Base-by-base conservation (phyloP, 2,113 vertebrate species). In the Oostethus manadensis region DNA sequence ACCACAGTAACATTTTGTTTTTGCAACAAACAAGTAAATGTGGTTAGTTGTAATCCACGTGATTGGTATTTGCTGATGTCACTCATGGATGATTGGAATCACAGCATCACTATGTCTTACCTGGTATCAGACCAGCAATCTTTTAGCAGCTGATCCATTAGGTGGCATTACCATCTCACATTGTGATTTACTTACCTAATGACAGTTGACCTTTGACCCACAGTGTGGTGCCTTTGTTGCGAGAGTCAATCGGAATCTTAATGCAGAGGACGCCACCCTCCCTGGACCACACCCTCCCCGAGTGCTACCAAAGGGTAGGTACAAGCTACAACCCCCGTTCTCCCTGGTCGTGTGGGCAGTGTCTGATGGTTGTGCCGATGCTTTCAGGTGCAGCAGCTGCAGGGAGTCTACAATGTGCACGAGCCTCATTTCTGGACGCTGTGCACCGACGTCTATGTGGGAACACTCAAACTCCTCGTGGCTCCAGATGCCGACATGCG, bases 401-500 rank as follows among this genome's bases (percentile, higher is more conserved):
- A 97, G 88, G 97, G 97, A 29, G 96, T 99, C 18, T 99, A 98
- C 79, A 96, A 89, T 83, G 84, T 99, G 53, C 93, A 97, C 48
- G 95, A 99, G n/a, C 94, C 95, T 8, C 97, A 98, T 56, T 98
- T 99, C 85, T 99, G 97, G 97, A 99, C 97, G 1, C 88, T 99
- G 42, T 99, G 97, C 76, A 94, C 93, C 0, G 96, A 98, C 40
- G 93, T 99, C 68, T 96, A 96, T 60, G 90, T 99, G 38, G 97
- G 97, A 10, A 98, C 95, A 1, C 72, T 99, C 55, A 98, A 98
- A 84, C 89, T 99, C 76, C 76, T 96, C 8, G 90, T 99, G 1
- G 94, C 95, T 7, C 95, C 97, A 10, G 94, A 99, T 54, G 94
- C 97, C 17, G 96, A 99, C 74, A 83, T 93, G 20, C 92, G 92